Evolutionary conservation across 2,888 invertebrate genomes (phyloP).

Genomic region (Timema cristinae): DNA sequence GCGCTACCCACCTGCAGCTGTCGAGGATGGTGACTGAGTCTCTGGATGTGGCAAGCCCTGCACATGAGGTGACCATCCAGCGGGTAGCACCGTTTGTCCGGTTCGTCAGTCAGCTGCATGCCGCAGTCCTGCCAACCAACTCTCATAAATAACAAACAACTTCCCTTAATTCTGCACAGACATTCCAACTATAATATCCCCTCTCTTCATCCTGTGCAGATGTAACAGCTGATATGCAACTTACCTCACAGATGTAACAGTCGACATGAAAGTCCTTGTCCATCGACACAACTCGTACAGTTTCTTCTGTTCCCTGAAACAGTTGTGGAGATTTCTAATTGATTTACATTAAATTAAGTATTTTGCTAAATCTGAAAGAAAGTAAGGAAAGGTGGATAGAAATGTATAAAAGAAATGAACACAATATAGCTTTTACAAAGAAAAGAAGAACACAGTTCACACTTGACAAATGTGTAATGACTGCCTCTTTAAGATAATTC

Average conservation of each 20-base stretch:
- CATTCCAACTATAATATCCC: background rate
- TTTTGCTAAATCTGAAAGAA: no score
- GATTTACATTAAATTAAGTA: no score
- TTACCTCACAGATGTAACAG: constrained; percentile 92
- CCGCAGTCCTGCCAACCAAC: constrained; percentile 69
- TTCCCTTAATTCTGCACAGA: no score
- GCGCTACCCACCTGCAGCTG: constrained; percentile 31
- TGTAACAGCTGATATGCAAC: constrained; percentile 23
- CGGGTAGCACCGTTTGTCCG: constrained; percentile 96
- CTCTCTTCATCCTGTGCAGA: no score
- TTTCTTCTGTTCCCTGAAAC: constrained; percentile 88
- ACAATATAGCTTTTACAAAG: no score
- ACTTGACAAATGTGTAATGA: no score
- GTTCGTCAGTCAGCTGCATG: constrained; percentile 96
- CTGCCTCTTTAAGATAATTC: no score
- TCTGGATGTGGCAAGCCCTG: constrained; percentile 86
- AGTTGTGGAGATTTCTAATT: no score
- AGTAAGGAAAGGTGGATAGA: no score
- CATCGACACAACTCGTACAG: constrained; percentile 97
- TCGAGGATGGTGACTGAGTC: constrained; percentile 61
- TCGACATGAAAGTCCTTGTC: constrained; percentile 98
- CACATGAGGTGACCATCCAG: constrained; percentile 89
- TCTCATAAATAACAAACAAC: no score
- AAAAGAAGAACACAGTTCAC: no score
- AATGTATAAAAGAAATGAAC: no score